Evolutionary conservation across 30 jellyfish, hydroid and myxozoan species (phyloP).

Genomic region (Phacellophora camtschatica): DNA sequence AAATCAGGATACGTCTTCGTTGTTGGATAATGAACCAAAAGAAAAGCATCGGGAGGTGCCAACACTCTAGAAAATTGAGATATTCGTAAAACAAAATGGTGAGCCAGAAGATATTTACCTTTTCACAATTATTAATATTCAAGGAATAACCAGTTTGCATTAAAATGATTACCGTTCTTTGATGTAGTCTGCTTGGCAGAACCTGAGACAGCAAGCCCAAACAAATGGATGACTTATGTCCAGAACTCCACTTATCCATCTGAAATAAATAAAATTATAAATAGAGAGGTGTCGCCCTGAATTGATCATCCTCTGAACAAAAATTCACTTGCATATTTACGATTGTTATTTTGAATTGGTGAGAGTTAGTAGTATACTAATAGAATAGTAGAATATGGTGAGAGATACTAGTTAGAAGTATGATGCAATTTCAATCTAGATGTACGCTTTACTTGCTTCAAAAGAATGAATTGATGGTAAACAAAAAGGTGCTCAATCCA

Average conservation of each 20-base stretch:
- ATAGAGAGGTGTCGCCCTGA: neutral
- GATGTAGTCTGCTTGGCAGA: constrained; percentile 61
- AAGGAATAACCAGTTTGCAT: too few species aligned
- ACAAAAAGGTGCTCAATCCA: too few species aligned
- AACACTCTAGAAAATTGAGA: constrained; percentile 51
- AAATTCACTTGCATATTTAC: too few species aligned
- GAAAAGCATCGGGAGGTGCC: constrained; percentile 74
- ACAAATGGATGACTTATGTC: constrained; percentile 29
- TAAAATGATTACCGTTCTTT: constrained; percentile 81
- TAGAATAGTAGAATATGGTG: too few species aligned
- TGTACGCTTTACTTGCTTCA: too few species aligned
- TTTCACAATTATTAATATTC: neutral
- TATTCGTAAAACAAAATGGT: neutral
- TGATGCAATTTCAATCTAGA: too few species aligned
- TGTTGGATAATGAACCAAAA: constrained; percentile 62
- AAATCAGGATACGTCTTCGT: constrained; percentile 69
- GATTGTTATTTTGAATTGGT: too few species aligned
- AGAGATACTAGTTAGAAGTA: too few species aligned
- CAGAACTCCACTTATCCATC: constrained; percentile 90
- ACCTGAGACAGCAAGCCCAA: constrained; percentile 77
- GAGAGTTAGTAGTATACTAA: too few species aligned
- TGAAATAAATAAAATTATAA: neutral
- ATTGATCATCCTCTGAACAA: too few species aligned
- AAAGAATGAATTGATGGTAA: too few species aligned
- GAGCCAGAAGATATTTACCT: neutral